Base-by-base conservation (phyloP, 1,140 invertebrate genomes). In the Drosophila micromelanica region DNA sequence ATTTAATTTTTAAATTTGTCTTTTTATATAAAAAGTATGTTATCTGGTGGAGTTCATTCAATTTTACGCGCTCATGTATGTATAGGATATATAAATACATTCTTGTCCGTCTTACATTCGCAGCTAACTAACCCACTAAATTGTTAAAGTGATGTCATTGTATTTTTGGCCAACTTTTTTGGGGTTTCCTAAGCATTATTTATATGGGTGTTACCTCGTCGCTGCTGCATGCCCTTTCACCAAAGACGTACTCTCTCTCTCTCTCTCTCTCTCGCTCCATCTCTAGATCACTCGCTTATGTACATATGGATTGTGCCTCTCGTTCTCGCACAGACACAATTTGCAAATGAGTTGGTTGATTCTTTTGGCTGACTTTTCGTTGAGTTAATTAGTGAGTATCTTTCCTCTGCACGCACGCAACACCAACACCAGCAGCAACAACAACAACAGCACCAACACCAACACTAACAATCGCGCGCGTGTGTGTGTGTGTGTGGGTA, bases 311-410 rank as follows among this genome's bases (percentile, higher is more conserved):
- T n/a, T n/a, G 11, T 52, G 15, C 11, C 45, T 57, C 52, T 43
- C 57, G 59, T 27, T 23, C 45, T 38, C 57, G 20, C 65, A 51
- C 57, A 61, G 67, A 13, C 71, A 87, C 71, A 87, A 70, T 87
- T 86, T 89, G 82, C 82, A 87, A 86, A 86, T 79, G 68, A 81
- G 84, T 67, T 82, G 72, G 55, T 64, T 73, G 75, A 73, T 86
- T 86, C 82, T 87, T 76, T 76, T 67, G 54, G 64, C 49, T 73
- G 78, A 55, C 71, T 81, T 75, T 79, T 70, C 72, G 74, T 62
- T 86, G 72, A 73, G 84, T 86, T 86, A 86, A 86, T 86, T 87
- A 86, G 78, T 86, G 72, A 76, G 78, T 86, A 86, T 86, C 82
- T 89, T 86, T 87, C 82, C 78, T 78, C 61, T 20, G 78, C 82